These are phyloP conservation scores for Chrosomus eos DNA, from an alignment of 2,797 vertebrate species.

Conservation along the genomic window DNA sequence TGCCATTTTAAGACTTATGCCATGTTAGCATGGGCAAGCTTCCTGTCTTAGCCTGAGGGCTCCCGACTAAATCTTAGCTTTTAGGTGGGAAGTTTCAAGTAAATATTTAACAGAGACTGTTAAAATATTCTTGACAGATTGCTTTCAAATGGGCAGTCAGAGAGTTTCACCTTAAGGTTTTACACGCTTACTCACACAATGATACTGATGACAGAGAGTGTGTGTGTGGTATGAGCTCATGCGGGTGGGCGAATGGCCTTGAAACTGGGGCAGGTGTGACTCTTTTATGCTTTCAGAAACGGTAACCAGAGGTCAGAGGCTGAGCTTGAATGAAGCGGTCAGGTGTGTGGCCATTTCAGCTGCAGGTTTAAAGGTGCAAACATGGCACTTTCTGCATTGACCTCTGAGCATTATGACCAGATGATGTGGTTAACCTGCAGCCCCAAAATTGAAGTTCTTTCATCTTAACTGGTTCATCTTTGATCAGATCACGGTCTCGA, in stretches of 20 bases:
- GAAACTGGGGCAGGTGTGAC: conserved; percentile 61
- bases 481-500: neutral
- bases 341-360: conserved; percentile 44
- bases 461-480: neutral
- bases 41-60: conserved; percentile 55
- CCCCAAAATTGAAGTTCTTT: neutral
- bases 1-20: conserved; percentile 1
- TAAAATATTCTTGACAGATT: conserved; percentile 64
- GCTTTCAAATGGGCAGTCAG: conserved; percentile 21
- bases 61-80: conserved; percentile 64
- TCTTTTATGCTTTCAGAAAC: conserved; percentile 56
- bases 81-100: conserved; percentile 61
- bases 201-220: conserved; percentile 50
- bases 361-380: conserved; percentile 55
- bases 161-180: conserved; percentile 27
- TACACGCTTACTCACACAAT: conserved; percentile 22
- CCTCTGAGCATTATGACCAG: neutral
- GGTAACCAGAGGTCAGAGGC: conserved; percentile 61
- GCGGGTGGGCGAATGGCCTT: conserved; percentile 35
- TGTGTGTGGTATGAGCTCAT: neutral
- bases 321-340: conserved; percentile 57
- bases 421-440: neutral
- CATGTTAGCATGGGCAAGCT: conserved; percentile 55
- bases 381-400: conserved; percentile 52
- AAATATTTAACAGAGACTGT: conserved; percentile 65